These are phyloP conservation scores for Callospermophilus lateralis DNA, from an alignment of 2,113 vertebrate species.

Conservation along the genomic window DNA sequence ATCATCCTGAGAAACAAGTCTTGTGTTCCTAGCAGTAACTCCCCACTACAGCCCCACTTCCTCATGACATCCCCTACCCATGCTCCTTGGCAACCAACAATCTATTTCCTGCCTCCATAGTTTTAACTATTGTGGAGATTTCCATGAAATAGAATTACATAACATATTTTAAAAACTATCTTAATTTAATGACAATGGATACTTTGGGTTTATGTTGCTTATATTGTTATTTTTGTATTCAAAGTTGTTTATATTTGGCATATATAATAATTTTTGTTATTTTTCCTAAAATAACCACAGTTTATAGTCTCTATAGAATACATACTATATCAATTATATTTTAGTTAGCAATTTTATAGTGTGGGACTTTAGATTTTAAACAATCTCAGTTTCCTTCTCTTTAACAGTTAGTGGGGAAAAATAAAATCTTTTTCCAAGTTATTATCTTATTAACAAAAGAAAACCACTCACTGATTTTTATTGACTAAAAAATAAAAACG, in stretches of 20 bases:
- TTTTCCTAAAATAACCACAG: neutral
- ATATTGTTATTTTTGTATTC: neutral
- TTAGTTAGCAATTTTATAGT: neutral
- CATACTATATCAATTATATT: neutral
- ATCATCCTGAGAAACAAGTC: neutral
- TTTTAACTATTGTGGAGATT: neutral
- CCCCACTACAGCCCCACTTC: accelerated
- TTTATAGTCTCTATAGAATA: neutral
- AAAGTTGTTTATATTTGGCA: neutral
- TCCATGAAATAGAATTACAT: neutral
- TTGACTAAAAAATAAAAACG: neutral
- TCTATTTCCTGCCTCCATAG: neutral
- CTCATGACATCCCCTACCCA: accelerated
- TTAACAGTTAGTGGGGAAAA: neutral
- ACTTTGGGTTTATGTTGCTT: neutral
- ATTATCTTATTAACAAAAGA: neutral
- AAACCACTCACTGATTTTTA: neutral
- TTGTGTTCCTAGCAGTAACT: neutral
- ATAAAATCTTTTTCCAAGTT: neutral
- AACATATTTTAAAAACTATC: neutral
- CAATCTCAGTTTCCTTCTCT: neutral
- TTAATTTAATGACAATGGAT: neutral
- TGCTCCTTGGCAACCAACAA: neutral
- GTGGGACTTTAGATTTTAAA: neutral
- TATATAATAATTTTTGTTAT: neutral